phyloP scores from a whole-genome alignment of 1,140 invertebrate species.

The Hylaeus volcanicus region DNA sequence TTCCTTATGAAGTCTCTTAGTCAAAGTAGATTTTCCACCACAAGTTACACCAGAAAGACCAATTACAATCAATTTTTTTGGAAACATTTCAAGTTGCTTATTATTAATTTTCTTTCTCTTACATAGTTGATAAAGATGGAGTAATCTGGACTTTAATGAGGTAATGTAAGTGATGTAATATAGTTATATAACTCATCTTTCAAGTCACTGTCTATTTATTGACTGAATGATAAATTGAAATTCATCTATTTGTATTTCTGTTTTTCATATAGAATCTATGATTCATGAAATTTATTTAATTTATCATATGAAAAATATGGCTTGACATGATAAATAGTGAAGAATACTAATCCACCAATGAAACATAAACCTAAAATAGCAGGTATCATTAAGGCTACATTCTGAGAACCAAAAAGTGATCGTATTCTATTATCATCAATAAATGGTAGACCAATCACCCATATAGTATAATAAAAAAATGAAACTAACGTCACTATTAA shows the following conservation, averaged over 20 bases:
- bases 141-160: neutral
- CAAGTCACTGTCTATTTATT: neutral
- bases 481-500: slow-evolving; percentile 81
- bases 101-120: neutral
- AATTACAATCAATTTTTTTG: slow-evolving; percentile 84
- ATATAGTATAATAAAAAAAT: slow-evolving; percentile 85
- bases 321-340: slow-evolving; percentile 83
- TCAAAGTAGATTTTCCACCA: slow-evolving; percentile 89
- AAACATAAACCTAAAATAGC: slow-evolving; percentile 84
- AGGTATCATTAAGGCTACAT: slow-evolving; percentile 83
- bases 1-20: slow-evolving; percentile 81
- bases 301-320: slow-evolving; percentile 44
- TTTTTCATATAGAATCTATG: neutral
- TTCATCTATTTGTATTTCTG: neutral
- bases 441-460: slow-evolving; percentile 86
- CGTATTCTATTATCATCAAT: slow-evolving; percentile 83
- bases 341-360: slow-evolving; percentile 84
- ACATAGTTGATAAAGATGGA: neutral
- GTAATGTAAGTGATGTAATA: neutral
- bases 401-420: slow-evolving; percentile 83
- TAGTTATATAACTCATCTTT: slow-evolving; percentile 11
- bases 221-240: neutral
- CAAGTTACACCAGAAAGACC: slow-evolving; percentile 90
- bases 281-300: slow-evolving; percentile 32
- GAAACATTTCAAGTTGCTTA: slow-evolving; percentile 46